Conservation (phyloP, 1,140 invertebrate genomes). For the Drosophila oshimai region DNA sequence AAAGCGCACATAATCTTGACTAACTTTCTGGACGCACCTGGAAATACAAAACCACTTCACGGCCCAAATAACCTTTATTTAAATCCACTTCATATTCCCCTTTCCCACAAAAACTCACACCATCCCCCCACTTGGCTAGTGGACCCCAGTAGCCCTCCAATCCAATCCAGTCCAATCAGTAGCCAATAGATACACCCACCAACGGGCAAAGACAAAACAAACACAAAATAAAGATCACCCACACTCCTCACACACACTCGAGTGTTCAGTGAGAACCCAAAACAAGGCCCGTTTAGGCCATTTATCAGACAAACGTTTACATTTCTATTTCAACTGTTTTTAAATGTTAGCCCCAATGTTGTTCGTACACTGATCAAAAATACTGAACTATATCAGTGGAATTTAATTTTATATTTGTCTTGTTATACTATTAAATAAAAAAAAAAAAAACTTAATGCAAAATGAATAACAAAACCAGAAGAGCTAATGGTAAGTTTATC, state of each 20-base stretch:
- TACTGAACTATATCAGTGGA: not conserved
- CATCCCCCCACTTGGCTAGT: not conserved
- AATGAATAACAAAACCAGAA: too few species aligned
- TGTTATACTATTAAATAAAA: not conserved
- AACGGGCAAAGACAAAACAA: conserved; percentile 24
- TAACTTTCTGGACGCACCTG: not conserved
- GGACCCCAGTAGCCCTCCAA: conserved; percentile 12
- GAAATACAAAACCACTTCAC: conserved; percentile 11
- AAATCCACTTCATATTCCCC: conserved; percentile 1
- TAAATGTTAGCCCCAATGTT: conserved; percentile 58
- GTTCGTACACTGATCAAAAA: not conserved
- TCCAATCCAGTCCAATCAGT: conserved; percentile 27
- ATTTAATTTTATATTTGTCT: not conserved
- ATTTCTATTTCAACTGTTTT: conserved; percentile 67
- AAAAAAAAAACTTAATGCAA: too few species aligned
- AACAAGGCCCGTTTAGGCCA: conserved; percentile 37
- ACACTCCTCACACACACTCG: conserved; percentile 11
- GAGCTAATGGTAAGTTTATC: too few species aligned
- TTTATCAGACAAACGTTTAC: conserved; percentile 63
- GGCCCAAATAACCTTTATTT: conserved; percentile 26
- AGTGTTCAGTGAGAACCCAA: conserved; percentile 33
- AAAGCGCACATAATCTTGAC: not conserved
- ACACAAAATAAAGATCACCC: conserved; percentile 39
- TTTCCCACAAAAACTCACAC: not conserved
- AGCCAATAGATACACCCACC: conserved; percentile 39